Conservation (phyloP, 2,888 invertebrate species). For the Vandiemenella viatica region DNA sequence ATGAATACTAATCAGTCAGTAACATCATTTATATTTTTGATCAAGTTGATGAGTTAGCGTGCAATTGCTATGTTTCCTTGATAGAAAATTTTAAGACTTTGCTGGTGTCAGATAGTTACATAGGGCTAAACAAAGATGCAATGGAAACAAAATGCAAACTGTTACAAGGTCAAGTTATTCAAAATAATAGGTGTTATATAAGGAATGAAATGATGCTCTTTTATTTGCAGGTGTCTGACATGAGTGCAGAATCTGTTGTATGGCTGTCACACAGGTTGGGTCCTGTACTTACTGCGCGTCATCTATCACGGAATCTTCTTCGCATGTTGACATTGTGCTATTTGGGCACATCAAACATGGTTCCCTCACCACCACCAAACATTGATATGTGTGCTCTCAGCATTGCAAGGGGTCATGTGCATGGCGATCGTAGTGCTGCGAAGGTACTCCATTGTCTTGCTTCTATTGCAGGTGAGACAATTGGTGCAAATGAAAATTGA, state of each 20-base stretch:
- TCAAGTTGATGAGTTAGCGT: too few relatives aligned
- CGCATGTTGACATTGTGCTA: conserved; percentile 91
- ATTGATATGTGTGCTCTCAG: conserved; percentile 23
- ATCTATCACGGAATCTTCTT: conserved; percentile 77
- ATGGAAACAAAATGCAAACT: too few relatives aligned
- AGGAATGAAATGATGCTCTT: too few relatives aligned
- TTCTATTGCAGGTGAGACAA: conserved; percentile 61
- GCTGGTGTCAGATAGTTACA: too few relatives aligned
- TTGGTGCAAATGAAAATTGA: too few relatives aligned
- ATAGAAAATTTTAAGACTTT: too few relatives aligned
- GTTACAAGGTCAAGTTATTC: too few relatives aligned
- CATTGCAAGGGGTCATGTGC: conserved; percentile 46
- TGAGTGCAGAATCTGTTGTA: conserved; percentile 73
- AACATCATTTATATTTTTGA: too few relatives aligned
- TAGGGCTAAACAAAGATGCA: too few relatives aligned
- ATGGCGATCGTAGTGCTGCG: conserved; percentile 66
- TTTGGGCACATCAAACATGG: conserved; percentile 62
- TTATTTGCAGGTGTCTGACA: conserved; percentile 51
- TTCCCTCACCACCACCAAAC: conserved; percentile 10
- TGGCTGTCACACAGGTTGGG: conserved; percentile 90
- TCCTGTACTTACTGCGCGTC: conserved; percentile 82
- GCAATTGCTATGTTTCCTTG: too few relatives aligned
- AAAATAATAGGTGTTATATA: too few relatives aligned
- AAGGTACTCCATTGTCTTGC: conserved; percentile 84
- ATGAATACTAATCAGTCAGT: too few relatives aligned